Base-by-base conservation (phyloP, 2,113 vertebrate species). In the Aythya baeri region DNA sequence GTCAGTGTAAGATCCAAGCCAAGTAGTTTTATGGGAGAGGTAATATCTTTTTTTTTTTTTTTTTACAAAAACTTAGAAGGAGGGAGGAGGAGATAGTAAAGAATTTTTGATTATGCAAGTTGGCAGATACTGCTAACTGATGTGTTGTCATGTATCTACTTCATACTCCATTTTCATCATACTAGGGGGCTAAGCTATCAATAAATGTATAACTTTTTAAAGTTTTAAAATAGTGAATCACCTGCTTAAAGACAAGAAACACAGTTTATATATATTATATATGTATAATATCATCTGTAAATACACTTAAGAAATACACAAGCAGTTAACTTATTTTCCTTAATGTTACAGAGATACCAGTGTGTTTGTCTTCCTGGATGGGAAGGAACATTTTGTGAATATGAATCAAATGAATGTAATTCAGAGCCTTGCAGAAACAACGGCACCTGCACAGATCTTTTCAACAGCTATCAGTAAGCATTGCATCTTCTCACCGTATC, bases 391-490 rank as follows among this genome's bases (percentile, higher is more conserved):
- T 97, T 98, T 88, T 99, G 98, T 97, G 98, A 99, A 96, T 95
- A 86, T 50, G 98, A 98, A 96, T 97, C 95, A 76, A 98, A 98
- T 91, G 98, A 98, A 93, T 99, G 98, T 65, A 94, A 96, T 63
- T 98, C 97, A 58, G 97, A 97, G 38, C 98, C 98, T 72, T 99
- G 98, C 93, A 96, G 98, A 97, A 99, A 98, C 93, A 98, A 98
- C 32, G 98, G 97, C 83, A 98, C 97, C 88, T 99, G 98, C 89
- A 91, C 29, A 55, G 98, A 98, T 96, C 98, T 99, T 86, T 97
- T 98, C 95, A 97, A 98, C 90, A 71, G 86, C 94, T 99, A 98
- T 95, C 94, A 27, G 98, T 99, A 97, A 97, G 96, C 11, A 3
- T 11, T 85, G 52, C 38, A 2, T 59, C 46, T 95, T 90, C 13